Evolutionary conservation across 2,888 invertebrate genomes (phyloP).

Genomic region (Dicyrtoma fusca): DNA sequence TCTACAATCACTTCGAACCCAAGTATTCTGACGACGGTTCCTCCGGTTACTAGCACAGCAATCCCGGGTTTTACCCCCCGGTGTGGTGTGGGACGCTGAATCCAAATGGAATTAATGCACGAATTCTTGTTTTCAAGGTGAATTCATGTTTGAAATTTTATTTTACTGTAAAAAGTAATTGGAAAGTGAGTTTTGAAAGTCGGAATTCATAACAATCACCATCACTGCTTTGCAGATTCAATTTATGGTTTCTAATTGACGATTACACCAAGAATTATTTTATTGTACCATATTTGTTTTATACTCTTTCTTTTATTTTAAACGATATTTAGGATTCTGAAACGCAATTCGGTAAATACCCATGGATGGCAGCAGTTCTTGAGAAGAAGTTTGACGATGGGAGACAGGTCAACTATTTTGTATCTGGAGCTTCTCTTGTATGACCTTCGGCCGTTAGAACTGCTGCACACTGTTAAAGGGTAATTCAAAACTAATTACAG

Average conservation of each 20-base stretch:
- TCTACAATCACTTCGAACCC: constrained; percentile 29
- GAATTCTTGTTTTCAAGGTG: constrained; percentile 54
- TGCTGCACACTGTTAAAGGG: constrained; percentile 39
- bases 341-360: constrained; percentile 57
- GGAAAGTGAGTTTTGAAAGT: no score
- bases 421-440: constrained; percentile 58
- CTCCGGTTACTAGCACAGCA: constrained; percentile 34
- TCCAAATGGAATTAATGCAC: constrained; percentile 55
- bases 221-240: no score
- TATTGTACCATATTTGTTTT: no score
- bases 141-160: constrained; percentile 1
- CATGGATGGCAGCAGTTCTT: constrained; percentile 56
- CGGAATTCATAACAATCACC: no score
- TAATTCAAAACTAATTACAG: no score
- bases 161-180: not conserved
- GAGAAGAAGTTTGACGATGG: not conserved
- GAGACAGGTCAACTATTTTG: constrained; percentile 3
- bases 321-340: constrained; percentile 53
- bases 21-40: not conserved
- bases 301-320: no score
- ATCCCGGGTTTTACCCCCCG: constrained; percentile 47
- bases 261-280: no score
- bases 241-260: no score
- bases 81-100: constrained; percentile 50
- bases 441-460: constrained; percentile 57